Evolutionary conservation across 2,113 vertebrate genomes (phyloP).

Genomic region (Prionailurus bengalensis): DNA sequence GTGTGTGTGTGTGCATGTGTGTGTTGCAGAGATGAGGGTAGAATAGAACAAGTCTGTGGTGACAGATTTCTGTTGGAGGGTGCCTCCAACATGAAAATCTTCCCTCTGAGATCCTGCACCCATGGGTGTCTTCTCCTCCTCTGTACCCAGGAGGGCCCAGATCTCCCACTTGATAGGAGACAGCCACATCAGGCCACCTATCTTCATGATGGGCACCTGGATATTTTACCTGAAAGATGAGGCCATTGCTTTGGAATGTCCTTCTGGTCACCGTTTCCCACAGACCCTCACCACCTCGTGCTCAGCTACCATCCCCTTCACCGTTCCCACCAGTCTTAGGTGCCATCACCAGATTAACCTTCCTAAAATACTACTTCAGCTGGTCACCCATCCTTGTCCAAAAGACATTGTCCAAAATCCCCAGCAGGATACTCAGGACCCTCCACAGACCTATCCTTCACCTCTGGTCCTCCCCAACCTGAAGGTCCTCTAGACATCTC

Average conservation of each 20-base stretch:
- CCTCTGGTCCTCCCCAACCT: neutral
- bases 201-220: neutral
- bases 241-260: neutral
- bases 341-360: neutral
- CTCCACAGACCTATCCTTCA: neutral
- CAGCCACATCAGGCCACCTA: neutral
- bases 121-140: neutral
- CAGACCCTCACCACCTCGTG: neutral
- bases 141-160: neutral
- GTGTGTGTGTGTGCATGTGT: neutral
- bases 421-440: neutral
- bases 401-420: neutral
- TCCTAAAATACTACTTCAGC: neutral
- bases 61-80: neutral
- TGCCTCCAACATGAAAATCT: neutral
- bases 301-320: neutral
- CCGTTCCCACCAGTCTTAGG: neutral
- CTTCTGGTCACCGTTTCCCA: neutral
- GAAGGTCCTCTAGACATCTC: neutral
- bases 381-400: neutral
- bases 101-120: neutral
- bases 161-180: neutral
- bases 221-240: neutral
- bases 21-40: neutral
- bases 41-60: neutral